These are phyloP conservation scores for Meloidogyne floridensis DNA, from an alignment of 1,140 invertebrate species.

Conservation along the genomic window DNA sequence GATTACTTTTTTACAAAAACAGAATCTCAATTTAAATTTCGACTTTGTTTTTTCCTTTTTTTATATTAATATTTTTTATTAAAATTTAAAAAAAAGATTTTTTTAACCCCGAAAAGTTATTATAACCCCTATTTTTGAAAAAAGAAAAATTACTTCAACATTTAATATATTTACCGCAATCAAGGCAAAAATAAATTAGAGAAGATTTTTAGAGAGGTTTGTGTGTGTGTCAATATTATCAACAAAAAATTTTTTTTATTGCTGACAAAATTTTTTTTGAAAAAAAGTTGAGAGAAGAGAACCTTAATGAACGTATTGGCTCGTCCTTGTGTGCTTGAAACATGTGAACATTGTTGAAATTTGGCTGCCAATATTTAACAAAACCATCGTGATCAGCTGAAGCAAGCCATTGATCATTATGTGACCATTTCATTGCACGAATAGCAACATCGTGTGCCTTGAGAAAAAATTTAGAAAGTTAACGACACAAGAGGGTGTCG, in stretches of 20 bases:
- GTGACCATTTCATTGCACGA: constrained; percentile 97
- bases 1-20: too few species aligned
- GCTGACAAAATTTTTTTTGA: too few species aligned
- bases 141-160: background rate
- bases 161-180: background rate
- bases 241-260: too few species aligned
- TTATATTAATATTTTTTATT: background rate
- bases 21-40: too few species aligned
- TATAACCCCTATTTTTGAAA: too few species aligned
- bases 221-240: too few species aligned
- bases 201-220: too few species aligned
- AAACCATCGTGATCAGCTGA: constrained; percentile 97
- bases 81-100: background rate
- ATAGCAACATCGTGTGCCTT: constrained; percentile 97
- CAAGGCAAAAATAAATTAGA: background rate
- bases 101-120: too few species aligned
- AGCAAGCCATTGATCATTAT: constrained; percentile 99
- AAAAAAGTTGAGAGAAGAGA: background rate
- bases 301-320: constrained; percentile 95
- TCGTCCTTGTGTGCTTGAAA: constrained; percentile 98
- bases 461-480: constrained; percentile 28
- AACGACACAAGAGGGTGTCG: too few species aligned
- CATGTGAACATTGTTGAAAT: constrained; percentile 99
- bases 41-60: too few species aligned
- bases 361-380: constrained; percentile 99